These are phyloP conservation scores for Leptopilina drosophilae DNA, from an alignment of 2,888 invertebrate species.

Conservation along the genomic window DNA sequence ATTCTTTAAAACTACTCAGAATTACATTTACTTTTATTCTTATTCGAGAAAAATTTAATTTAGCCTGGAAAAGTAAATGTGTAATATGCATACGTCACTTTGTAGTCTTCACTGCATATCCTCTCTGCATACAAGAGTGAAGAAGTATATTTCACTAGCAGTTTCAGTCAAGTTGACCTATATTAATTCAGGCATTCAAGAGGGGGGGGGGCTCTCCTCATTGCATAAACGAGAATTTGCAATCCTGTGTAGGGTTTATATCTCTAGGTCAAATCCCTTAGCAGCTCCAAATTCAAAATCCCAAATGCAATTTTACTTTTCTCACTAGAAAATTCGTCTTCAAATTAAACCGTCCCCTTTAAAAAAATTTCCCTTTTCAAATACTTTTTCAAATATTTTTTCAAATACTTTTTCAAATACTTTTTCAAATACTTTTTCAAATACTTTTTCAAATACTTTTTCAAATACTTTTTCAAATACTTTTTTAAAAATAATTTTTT, in stretches of 20 bases:
- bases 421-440: neutral
- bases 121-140: constrained; percentile 29
- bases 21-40: neutral
- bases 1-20: neutral
- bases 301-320: neutral
- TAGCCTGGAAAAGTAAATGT: constrained; percentile 18
- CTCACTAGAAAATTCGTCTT: neutral
- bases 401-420: neutral
- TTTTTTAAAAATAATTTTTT: no score
- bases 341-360: neutral
- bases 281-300: neutral
- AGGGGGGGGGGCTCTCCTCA: constrained; percentile 32
- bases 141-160: constrained; percentile 44
- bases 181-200: constrained; percentile 49
- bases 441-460: neutral
- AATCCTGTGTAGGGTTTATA: constrained; percentile 7
- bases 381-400: neutral
- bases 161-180: constrained; percentile 53
- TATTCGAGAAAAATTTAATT: constrained; percentile 27
- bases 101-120: constrained; percentile 28
- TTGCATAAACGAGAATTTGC: constrained; percentile 18
- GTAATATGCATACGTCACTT: constrained; percentile 34
- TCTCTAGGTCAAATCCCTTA: constrained; percentile 16
- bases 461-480: neutral
- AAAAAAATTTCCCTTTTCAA: neutral